Base-by-base conservation (phyloP, 2,797 vertebrate genomes). In the Loriculus beryllinus region DNA sequence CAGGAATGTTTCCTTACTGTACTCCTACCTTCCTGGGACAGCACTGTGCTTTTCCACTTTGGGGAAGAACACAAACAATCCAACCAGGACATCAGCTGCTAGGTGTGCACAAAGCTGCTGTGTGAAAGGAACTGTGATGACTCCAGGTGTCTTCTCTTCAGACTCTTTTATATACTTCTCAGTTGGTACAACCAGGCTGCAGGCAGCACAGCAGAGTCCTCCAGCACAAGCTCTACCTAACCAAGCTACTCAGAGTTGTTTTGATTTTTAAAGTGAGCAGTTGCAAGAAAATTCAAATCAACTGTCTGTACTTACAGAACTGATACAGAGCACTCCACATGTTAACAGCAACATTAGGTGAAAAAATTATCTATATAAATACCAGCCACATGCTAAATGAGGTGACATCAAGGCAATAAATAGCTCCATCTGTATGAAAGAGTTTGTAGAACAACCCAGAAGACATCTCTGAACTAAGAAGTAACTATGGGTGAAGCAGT, bases 381-480 rank as follows among this genome's bases (percentile, higher is more conserved):
- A 94, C 95, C 93, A 93, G 91, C 74, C 93, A 79, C 93, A 82
- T 95, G 88, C 82, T 93, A 91, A 95, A 96, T 92, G 95, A 96
- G 87, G 94, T 96, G 95, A 96, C 93, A 96, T 94, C 95, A 90
- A 91, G 89, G 91, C 92, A 95, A 96, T 94, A 96, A 97, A 96
- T 74, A 95, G 87, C 91, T 96, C 91, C 93, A 94, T 95, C 93
- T 96, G 95, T 63, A 96, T 39, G 77, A 96, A 94, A 91, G 82
- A 82, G 71, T 84, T 67, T 82, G 92, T 17, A 68, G 85, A 94
- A 89, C 88, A 95, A 81, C 69, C 35, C 84, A 93, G 84, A 94
- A 92, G 70, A 96, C 54, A 21, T 76, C 82, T 63, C 86, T 63
- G 86, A 95, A 84, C 83, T 91, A 75, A 91, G 88, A 91, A 86